A percentile compares a stretch with the other conserved stretches of the same genome.
Conservation (phyloP, 2,113 vertebrate genomes). For the Pampusana beccarii region DNA sequence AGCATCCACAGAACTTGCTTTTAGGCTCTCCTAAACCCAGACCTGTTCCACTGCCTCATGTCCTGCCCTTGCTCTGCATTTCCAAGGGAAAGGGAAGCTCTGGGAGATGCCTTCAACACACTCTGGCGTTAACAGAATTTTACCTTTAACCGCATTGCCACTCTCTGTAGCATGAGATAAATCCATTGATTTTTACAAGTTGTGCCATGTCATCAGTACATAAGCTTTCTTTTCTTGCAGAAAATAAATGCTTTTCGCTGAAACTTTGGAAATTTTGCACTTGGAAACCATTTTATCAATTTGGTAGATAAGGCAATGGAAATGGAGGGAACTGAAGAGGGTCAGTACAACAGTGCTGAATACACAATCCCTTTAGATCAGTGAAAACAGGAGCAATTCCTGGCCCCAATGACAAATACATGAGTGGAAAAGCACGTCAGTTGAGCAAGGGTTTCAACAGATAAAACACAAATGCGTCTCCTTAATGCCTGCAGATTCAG, state of each 20-base stretch:
- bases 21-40: background rate
- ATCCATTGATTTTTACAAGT: background rate
- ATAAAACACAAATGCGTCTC: background rate
- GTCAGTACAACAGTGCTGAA: accelerated
- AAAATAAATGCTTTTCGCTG: background rate
- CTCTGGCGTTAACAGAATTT: background rate
- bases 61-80: background rate
- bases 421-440: background rate
- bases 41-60: background rate
- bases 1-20: background rate
- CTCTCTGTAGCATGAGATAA: accelerated
- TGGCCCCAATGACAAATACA: background rate
- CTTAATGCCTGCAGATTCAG: accelerated
- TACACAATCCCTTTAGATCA: no score
- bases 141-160: background rate
- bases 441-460: background rate
- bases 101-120: background rate
- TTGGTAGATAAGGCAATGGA: accelerated
- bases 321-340: accelerated
- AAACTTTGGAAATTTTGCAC: background rate
- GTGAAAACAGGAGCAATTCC: background rate
- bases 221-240: no score
- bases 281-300: background rate
- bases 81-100: background rate
- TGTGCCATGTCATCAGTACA: background rate